These are phyloP conservation scores for Lophius americanus DNA, from an alignment of 2,797 vertebrate species.

Conservation along the genomic window DNA sequence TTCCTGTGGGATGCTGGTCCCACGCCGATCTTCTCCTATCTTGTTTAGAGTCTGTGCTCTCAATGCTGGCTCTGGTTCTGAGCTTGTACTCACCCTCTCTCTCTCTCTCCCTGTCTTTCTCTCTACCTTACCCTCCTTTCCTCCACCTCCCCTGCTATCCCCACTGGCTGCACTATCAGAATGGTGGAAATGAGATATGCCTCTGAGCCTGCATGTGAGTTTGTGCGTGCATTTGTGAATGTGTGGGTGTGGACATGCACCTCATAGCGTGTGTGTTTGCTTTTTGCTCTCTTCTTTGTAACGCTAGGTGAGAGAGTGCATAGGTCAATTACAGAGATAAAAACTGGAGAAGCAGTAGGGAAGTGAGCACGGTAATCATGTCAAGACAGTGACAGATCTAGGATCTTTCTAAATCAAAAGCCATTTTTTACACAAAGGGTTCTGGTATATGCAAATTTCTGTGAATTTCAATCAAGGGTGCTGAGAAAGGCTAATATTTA, in stretches of 20 bases:
- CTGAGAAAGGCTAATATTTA: too few species aligned
- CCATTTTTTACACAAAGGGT: too few species aligned
- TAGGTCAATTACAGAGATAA: conserved; percentile 80
- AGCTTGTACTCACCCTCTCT: conserved; percentile 46
- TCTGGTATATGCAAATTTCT: too few species aligned
- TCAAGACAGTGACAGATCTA: too few species aligned
- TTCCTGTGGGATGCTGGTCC: conserved; percentile 48
- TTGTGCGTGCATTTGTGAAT: conserved; percentile 11
- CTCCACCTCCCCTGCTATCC: conserved; percentile 74
- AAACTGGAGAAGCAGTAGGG: conserved; percentile 45
- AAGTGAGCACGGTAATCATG: conserved; percentile 20
- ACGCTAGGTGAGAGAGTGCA: conserved; percentile 51
- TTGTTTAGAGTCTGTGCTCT: conserved; percentile 55
- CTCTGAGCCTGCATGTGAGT: conserved; percentile 30
- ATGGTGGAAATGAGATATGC: conserved; percentile 81
- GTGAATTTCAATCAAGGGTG: too few species aligned
- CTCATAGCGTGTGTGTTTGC: conserved; percentile 55
- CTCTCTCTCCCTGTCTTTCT: conserved; percentile 49
- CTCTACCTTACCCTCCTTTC: conserved; percentile 59
- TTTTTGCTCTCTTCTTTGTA: conserved; percentile 55
- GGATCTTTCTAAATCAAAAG: too few species aligned
- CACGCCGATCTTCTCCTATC: conserved; percentile 60
- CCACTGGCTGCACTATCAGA: conserved; percentile 77
- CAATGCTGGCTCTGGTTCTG: conserved; percentile 56
- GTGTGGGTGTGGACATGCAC: conserved; percentile 14